Conservation (phyloP, 1,140 invertebrate genomes). For the Anastrepha ludens region DNA sequence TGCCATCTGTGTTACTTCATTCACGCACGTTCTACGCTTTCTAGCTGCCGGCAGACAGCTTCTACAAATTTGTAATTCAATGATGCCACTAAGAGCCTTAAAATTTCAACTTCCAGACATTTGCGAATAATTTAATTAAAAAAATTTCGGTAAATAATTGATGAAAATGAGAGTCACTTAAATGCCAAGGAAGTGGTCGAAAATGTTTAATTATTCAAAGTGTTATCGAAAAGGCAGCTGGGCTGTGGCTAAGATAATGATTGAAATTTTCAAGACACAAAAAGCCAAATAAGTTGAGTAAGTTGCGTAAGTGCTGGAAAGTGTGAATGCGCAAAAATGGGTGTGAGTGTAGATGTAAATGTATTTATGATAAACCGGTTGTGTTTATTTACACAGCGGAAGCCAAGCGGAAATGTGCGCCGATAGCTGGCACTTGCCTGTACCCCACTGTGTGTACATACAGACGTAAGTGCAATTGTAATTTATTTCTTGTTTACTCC, state of each 20-base stretch:
- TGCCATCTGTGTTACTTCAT: no score
- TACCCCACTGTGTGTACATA: background rate
- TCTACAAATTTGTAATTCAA: background rate
- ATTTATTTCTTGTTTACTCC: no score
- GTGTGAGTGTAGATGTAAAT: background rate
- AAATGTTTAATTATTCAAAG: background rate
- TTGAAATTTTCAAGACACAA: background rate
- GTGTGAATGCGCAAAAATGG: background rate
- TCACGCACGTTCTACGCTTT: no score
- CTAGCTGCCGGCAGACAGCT: no score
- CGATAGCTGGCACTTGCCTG: background rate
- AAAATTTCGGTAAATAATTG: background rate
- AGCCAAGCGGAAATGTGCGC: background rate
- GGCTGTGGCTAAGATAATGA: background rate
- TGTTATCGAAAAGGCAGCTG: background rate
- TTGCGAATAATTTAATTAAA: background rate
- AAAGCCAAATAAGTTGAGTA: background rate
- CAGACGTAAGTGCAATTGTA: background rate
- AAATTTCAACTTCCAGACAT: background rate
- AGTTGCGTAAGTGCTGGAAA: background rate
- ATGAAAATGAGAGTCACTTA: slow-evolving; percentile 34
- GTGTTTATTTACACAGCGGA: background rate
- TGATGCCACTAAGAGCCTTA: background rate
- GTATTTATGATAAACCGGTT: background rate
- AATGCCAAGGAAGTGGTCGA: slow-evolving; percentile 28